phyloP scores from a whole-genome alignment of 2,113 vertebrate genomes.

The Saiga tatarica region DNA sequence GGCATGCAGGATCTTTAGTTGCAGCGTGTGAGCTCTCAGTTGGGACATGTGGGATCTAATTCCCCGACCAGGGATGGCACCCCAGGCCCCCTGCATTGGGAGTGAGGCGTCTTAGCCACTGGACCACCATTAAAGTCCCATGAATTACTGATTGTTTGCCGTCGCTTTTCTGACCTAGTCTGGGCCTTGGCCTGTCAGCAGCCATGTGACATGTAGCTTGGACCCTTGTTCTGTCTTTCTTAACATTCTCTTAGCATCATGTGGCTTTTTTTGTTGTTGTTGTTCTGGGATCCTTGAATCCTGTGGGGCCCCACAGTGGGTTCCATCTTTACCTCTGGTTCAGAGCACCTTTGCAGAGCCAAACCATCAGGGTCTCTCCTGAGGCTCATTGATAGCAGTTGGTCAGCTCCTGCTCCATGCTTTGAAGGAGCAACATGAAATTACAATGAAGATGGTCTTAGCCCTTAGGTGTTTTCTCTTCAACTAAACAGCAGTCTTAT shows the following conservation, averaged over 20 bases:
- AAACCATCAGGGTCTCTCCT: not conserved
- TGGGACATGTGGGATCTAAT: not conserved
- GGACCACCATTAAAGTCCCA: not conserved
- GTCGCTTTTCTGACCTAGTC: not conserved
- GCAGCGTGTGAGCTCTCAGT: not conserved
- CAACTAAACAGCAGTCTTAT: not conserved
- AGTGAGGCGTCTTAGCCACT: not conserved
- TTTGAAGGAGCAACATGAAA: not conserved
- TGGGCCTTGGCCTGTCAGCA: not conserved
- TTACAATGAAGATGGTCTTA: not conserved
- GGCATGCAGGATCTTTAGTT: not conserved
- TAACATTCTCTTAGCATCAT: not conserved
- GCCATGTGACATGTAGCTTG: not conserved
- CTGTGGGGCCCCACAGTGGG: not conserved
- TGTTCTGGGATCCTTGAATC: not conserved
- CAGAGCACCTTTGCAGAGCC: not conserved
- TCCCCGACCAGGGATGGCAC: not conserved
- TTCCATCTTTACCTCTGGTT: not conserved
- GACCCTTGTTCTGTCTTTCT: not conserved
- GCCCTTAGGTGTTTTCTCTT: not conserved
- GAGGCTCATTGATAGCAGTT: not conserved
- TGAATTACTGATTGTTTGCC: not conserved
- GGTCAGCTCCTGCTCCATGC: not conserved
- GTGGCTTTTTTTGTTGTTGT: not conserved
- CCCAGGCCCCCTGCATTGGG: not conserved